Conservation (phyloP, 2,113 vertebrate species). For the Crotalus helleri region DNA sequence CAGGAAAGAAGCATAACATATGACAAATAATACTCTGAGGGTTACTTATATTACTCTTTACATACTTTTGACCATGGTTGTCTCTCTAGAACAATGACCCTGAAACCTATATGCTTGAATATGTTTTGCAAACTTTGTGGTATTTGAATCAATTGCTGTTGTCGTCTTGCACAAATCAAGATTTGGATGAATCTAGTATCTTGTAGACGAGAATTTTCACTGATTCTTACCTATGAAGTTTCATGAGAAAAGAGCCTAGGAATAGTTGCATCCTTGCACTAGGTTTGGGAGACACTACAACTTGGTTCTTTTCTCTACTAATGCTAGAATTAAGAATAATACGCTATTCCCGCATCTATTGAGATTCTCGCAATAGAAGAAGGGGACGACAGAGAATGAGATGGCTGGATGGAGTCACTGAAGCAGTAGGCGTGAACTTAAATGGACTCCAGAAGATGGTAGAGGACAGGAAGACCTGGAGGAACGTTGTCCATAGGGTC, state of each 20-base stretch:
- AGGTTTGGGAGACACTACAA: not conserved
- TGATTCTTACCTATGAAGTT: not conserved
- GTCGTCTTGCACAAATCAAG: not conserved
- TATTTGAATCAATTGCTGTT: not conserved
- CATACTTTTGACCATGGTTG: not conserved
- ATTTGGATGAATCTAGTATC: not conserved
- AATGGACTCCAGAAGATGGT: no score
- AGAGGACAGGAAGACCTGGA: no score
- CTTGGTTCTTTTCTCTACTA: not conserved
- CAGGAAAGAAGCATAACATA: not conserved
- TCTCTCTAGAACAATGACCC: not conserved
- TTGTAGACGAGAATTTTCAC: not conserved
- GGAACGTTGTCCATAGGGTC: no score
- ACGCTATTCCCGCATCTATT: not conserved
- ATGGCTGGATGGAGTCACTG: no score
- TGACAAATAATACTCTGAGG: not conserved
- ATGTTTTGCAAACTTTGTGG: not conserved
- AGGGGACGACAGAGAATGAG: no score
- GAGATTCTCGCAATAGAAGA: no score
- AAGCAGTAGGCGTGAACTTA: no score
- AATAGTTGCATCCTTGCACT: not conserved
- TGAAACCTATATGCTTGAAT: not conserved
- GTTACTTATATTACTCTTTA: not conserved
- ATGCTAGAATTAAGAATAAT: not conserved
- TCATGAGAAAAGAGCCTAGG: not conserved